Evolutionary conservation across 2,113 vertebrate species (phyloP), one percentile per base, ranked within the genome.

Genomic region (Tauraco erythrolophus): DNA sequence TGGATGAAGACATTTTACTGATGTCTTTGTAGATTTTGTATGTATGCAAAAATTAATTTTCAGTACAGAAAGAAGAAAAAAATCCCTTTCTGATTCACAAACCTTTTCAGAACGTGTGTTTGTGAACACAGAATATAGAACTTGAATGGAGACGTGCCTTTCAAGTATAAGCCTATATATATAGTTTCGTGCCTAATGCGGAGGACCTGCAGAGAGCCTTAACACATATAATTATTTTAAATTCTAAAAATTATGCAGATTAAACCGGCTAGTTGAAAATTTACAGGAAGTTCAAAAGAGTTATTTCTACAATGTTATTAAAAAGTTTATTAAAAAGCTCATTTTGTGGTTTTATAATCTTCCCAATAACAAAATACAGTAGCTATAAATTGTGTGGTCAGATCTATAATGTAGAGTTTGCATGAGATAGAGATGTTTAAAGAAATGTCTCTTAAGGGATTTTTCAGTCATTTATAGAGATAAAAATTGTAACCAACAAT

Each of bases 31-130:
- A 92, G 78, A 80, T 94, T 90, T 94, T 80, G 19, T 70, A 39
- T 48, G 14, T 45, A 27, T 77, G 62, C 65, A 90, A 93, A 96
- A 95, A 92, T 57, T 97, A 92, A 86, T 88, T 92, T 96, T 93
- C 43, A 31, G 56, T 62, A 48, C 27, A 54, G 66, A 84, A 80
- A 88, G 43, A 72, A 88, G 30, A 72, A 94, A 88, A 66, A 88
- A 86, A 81, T 27, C 19, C 43, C 54, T 72, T 88, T 75, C 64
- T 54, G 50, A 82, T 56, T 87, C 61, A 64, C 37, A 70, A 37
- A 70, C 85, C 64, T 86, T 96, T 93, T 91, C 30, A 78, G 80
- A 80, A 81, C 80, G 11, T 81, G 30, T 84, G 75, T 89, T 81
- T 71, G 43, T 92, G 92, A 91, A 24, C 60, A 70, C 2, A 4